These are phyloP conservation scores for Ctenopoma multispine DNA, from an alignment of 2,797 vertebrate genomes.

Conservation along the genomic window DNA sequence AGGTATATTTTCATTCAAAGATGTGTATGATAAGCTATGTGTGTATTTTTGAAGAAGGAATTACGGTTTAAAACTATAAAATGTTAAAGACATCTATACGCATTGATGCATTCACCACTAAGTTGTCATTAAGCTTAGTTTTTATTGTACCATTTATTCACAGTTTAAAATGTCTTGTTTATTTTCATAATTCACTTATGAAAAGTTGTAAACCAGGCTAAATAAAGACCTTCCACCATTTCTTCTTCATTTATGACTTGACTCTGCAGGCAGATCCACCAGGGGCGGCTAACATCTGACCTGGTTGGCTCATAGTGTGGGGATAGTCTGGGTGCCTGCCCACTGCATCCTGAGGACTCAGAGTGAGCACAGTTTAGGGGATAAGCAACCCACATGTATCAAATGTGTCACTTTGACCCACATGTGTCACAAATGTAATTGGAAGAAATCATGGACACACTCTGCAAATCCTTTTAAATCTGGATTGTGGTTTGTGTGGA, in stretches of 20 bases:
- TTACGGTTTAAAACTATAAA: background rate
- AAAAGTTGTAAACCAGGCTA: background rate
- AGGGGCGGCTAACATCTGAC: conserved; percentile 51
- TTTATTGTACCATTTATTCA: background rate
- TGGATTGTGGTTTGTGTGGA: background rate
- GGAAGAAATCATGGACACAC: conserved; percentile 1
- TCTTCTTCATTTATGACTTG: conserved; percentile 20
- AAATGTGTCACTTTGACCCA: conserved; percentile 24
- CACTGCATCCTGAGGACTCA: conserved; percentile 49
- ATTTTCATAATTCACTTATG: background rate
- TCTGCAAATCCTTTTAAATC: background rate
- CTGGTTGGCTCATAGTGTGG: conserved; percentile 55
- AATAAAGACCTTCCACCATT: background rate
- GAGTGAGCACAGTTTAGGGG: conserved; percentile 61
- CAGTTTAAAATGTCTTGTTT: background rate
- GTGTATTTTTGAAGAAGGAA: background rate
- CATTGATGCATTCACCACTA: background rate
- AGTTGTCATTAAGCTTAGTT: background rate
- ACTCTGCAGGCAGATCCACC: conserved; percentile 37
- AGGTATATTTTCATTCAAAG: conserved; percentile 2
- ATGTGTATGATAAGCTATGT: too few species aligned
- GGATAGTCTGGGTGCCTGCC: conserved; percentile 49
- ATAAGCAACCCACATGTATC: conserved; percentile 49
- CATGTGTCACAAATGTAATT: conserved; percentile 30
- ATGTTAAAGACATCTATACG: too few species aligned